Base-by-base conservation (phyloP, 1,140 invertebrate genomes). In the Ceratosolen fusciceps region DNA sequence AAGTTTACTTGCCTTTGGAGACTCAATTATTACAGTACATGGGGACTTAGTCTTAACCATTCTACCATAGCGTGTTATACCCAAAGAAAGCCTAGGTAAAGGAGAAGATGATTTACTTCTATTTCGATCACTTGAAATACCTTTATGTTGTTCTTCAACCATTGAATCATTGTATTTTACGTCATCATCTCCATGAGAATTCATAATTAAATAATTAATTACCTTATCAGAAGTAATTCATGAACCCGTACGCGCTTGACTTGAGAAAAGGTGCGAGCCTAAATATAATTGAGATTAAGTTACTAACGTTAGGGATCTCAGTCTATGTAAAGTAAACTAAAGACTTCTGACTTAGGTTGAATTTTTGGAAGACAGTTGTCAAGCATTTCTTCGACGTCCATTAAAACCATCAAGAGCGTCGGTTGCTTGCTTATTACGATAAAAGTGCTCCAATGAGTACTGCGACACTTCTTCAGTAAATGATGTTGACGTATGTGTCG, bases 41-140 rank as follows among this genome's bases (percentile, higher is more conserved):
- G 74, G 77, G 52, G 81, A 80, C 47, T 82, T 83, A 21, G 78
- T 62, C 37, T 80, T 82, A 34, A 82, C 70, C n/a, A 52, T 62
- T 77, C 81, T 79, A 39, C 82, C 81, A 60, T 79, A 81, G n/a
- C 81, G 79, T 21, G 79, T 82, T 1, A 54, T 67, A 49, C 26
- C 29, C 0, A 26, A 31, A 12, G 56, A 68, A 2, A 47, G 24
- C 34, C 19, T 72, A 14, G 70, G n/a, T 24, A 47, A 65, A 19
- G 76, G 26, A 0, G 68, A 78, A 21, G 24, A 60, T 49, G 54
- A 34, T 43, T 71, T 78, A 49, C 31, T 49, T 49, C 12, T 19
- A 58, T 49, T 78, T 4, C 47, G 39, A 47, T 39, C 65, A 31
- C 16, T 19, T 37, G 5, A 2, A 31, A 31, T 7, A 47, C 10